Evolutionary conservation across 2,113 vertebrate genomes (phyloP).

Genomic region (Chaetorhynchus papuensis): DNA sequence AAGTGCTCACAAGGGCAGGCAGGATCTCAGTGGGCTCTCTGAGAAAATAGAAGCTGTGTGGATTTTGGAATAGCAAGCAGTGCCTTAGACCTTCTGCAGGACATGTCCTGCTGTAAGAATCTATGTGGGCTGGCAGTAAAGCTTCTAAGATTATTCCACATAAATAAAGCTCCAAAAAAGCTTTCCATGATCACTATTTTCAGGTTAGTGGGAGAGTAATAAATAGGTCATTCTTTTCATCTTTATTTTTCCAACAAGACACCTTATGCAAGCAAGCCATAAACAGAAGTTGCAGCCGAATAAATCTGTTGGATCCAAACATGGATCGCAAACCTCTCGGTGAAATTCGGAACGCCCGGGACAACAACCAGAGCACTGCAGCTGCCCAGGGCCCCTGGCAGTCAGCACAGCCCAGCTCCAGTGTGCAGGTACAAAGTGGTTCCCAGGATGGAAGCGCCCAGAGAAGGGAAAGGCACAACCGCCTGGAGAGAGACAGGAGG

Average conservation of each 20-base stretch:
- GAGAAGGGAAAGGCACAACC: conserved; percentile 86
- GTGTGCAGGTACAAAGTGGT: conserved; percentile 20
- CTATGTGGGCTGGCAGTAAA: not conserved
- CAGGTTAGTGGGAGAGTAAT: not conserved
- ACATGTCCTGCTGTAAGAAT: not conserved
- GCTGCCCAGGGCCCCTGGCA: conserved; percentile 55
- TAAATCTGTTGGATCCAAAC: conserved; percentile 27
- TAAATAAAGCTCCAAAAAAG: not conserved
- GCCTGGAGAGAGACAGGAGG: conserved; percentile 92
- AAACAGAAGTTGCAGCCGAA: conserved; percentile 56
- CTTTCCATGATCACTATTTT: not conserved
- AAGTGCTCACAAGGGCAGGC: not conserved
- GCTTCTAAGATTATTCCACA: not conserved
- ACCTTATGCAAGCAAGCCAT: conserved; percentile 59
- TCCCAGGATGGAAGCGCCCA: conserved; percentile 64
- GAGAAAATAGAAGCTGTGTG: not conserved
- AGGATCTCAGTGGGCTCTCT: not conserved
- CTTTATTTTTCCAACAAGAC: conserved; percentile 72
- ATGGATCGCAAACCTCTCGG: conserved; percentile 59
- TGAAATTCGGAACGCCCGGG: conserved; percentile 65
- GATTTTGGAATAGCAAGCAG: not conserved
- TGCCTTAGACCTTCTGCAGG: not conserved
- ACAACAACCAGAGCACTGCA: conserved; percentile 19
- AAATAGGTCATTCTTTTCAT: not conserved
- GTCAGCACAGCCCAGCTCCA: conserved; percentile 23